Evolutionary conservation across 2,888 invertebrate genomes (phyloP).

Genomic region (Ametastegia equiseti): DNA sequence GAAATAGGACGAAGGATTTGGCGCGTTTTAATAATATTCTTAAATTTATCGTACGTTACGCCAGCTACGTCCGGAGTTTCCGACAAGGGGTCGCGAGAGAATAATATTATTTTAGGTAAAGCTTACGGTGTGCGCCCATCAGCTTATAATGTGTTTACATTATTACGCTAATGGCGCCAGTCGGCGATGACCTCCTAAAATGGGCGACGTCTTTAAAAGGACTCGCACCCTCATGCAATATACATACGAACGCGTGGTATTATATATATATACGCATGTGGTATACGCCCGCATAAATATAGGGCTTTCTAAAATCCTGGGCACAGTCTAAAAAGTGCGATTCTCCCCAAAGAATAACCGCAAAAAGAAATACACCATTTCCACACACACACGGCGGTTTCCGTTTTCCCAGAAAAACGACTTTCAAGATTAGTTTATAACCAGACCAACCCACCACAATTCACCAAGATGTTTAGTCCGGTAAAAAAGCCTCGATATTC

Average conservation of each 20-base stretch:
- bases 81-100: constrained; percentile 8
- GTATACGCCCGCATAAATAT: constrained; percentile 26
- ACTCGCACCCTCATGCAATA: constrained; percentile 13
- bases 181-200: constrained; percentile 22
- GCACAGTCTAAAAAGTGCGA: not conserved
- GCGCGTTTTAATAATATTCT: constrained; percentile 3
- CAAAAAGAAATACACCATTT: not conserved
- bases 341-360: not conserved
- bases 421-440: not conserved
- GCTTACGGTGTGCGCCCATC: not conserved
- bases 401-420: not conserved
- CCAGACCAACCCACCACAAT: too few relatives aligned
- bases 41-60: not conserved
- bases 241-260: constrained; percentile 7
- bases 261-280: too few relatives aligned
- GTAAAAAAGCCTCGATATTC: too few relatives aligned
- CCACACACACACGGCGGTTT: not conserved
- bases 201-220: constrained; percentile 17
- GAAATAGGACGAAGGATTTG: not conserved
- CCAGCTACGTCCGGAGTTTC: not conserved
- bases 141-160: constrained; percentile 38
- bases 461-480: too few relatives aligned
- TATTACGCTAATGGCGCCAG: constrained; percentile 23
- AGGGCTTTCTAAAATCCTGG: constrained; percentile 23
- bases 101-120: constrained; percentile 25